Evolutionary conservation across 2,113 vertebrate species (phyloP), one percentile per base, ranked within the genome.

Genomic region (Cinclus cinclus): DNA sequence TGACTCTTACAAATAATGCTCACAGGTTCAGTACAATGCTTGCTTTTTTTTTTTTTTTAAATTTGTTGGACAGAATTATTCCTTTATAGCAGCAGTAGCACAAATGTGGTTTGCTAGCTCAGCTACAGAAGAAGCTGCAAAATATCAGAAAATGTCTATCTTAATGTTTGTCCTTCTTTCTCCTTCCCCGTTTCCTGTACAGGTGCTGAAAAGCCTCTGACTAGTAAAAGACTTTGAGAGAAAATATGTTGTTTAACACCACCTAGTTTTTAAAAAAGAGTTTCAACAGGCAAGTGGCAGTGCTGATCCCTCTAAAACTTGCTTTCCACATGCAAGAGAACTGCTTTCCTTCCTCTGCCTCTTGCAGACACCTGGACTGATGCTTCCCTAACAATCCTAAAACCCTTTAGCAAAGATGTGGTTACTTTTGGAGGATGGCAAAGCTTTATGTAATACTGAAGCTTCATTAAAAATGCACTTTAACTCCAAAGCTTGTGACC

Each of bases 401-500:
- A 91, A 62, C 3, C 37, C 23, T 87, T 87, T 68, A 3, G 3
- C 4, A 4, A 46, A 75, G 25, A 53, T 42, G 7, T 53, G 46
- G 21, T 37, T 91, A 9, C 83, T 94, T 89, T 76, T 35, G 30
- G 67, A 83, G 83, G 50, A 8, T 14, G 11, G 14, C 46, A 62
- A 94, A 92, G 28, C 42, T n/a, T 73, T 65, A 24, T 17, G 28
- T 58, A 92, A 71, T 65, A 58, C 53, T 71, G 31, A 68, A 56
- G 13, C 55, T 87, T 91, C 78, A 65, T 92, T 92, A 79, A 87
- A 95, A 91, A 85, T 58, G 13, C 64, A 35, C 37, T 79, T 94
- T 63, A 53, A 75, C 62, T 91, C 67, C 39, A 46, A 78, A 85
- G 52, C 23, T 31, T 89, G 39, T 39, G 85, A 87, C 30, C 13